Evolutionary conservation across 2,888 invertebrate genomes (phyloP).

Genomic region (Ypsolopha scabrella): DNA sequence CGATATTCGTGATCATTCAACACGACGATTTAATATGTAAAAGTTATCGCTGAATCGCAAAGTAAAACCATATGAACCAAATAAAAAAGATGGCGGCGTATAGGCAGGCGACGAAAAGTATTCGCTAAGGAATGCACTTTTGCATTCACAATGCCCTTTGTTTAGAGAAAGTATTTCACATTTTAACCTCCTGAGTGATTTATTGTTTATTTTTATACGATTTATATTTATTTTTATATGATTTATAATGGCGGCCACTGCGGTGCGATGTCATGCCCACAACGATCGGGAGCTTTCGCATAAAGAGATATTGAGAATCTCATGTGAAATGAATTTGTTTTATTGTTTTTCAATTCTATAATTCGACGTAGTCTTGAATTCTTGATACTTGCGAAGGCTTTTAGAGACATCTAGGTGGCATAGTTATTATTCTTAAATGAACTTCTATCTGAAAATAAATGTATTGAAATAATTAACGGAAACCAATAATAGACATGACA

Average conservation of each 20-base stretch:
- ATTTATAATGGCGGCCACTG: constrained; percentile 48
- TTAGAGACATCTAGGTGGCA: too few species aligned
- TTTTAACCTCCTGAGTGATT: constrained; percentile 58
- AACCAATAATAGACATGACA: too few species aligned
- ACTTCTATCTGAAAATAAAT: too few species aligned
- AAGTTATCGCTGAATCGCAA: constrained; percentile 55
- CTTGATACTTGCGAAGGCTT: too few species aligned
- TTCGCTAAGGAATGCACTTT: constrained; percentile 61
- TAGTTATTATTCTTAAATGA: too few species aligned
- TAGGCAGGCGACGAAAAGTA: constrained; percentile 65
- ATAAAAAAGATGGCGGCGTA: constrained; percentile 27
- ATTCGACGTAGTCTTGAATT: too few species aligned
- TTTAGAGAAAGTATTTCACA: constrained; percentile 70
- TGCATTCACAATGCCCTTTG: constrained; percentile 68
- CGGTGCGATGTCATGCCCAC: constrained; percentile 7
- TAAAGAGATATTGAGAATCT: too few species aligned
- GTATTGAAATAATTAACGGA: too few species aligned
- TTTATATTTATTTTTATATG: constrained; percentile 56
- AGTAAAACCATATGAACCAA: constrained; percentile 23
- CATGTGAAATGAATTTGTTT: too few species aligned
- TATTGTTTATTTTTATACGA: constrained; percentile 54
- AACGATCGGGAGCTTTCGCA: constrained; percentile 14
- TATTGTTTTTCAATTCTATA: too few species aligned
- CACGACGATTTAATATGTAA: constrained; percentile 50
- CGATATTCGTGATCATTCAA: constrained; percentile 56